A percentile compares a stretch with the other conserved stretches of the same genome.
Conservation (phyloP, 2,888 invertebrate genomes). For the Hylaea fasciaria region DNA sequence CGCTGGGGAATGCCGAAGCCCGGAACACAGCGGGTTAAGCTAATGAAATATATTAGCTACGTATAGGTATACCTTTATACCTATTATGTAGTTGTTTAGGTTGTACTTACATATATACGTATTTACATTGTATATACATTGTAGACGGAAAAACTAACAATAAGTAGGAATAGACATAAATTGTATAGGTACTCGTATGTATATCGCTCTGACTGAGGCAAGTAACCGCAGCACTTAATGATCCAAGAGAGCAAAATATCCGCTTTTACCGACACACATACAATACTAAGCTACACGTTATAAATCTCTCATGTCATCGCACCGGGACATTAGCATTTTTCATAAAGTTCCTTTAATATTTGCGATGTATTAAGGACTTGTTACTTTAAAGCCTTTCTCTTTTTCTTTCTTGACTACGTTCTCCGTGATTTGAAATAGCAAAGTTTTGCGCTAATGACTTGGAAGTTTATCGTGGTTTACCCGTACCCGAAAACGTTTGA, state of each 20-base stretch:
- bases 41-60: conserved; percentile 11
- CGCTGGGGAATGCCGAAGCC: neutral
- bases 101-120: neutral
- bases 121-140: neutral
- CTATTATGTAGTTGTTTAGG: neutral
- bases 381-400: conserved; percentile 12
- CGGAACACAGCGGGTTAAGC: conserved; percentile 5
- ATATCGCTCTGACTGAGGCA: conserved; percentile 1
- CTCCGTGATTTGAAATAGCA: conserved; percentile 4
- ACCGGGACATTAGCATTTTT: conserved; percentile 51
- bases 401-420: neutral
- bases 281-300: conserved; percentile 10
- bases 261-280: conserved; percentile 8
- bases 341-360: conserved; percentile 47
- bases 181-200: neutral
- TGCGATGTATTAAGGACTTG: conserved; percentile 39
- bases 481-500: conserved; percentile 18
- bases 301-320: conserved; percentile 42
- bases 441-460: conserved; percentile 21
- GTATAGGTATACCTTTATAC: neutral
- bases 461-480: conserved; percentile 19
- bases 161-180: neutral
- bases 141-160: neutral
- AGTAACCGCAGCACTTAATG: conserved; percentile 11
- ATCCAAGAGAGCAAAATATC: conserved; percentile 34